Base-by-base conservation (phyloP, 2,888 invertebrate species). In the Xanthia togata region DNA sequence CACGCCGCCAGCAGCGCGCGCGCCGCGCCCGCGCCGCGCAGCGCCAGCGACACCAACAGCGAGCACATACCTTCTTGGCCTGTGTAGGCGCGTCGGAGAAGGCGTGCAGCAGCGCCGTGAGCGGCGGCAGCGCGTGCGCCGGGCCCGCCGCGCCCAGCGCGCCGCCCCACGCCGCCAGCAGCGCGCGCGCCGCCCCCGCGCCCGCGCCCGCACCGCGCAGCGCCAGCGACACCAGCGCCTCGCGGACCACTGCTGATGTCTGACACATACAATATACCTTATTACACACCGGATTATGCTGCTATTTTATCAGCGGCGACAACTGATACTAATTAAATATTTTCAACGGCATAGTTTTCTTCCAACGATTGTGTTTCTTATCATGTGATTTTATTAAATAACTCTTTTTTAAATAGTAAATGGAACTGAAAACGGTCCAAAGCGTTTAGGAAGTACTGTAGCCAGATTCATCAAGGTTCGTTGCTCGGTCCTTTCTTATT, bases 191-290 rank as follows among this genome's bases (percentile, higher is more conserved):
- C 6, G 84, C 85, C 12, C 85, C 80, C 59, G 76, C 85, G 70
- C 88, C 77, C 60, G 76, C 81, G 23, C 78, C 50, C 20, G 50
- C 50, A 2, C 85, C 86, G 9, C 92, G 89, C 81, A 95, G 90
- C 67, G 94, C 89, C 82, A 95, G 89, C 35, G 93, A 92, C 64
- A 95, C 88, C 41, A 96, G 89, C 35, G 97, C 97, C 87, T 97
- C 96, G 87, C 97, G 97, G 38, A 97, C 95, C 70, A 97, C 96
- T 59, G 96, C 93, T 75, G 97, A 97, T 4, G 97, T 97, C 97
- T 97, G 91, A 12, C 41, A 31, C 2, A 23, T 14, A 35, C 14
- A 5, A 35, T 1, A 35, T 35, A 14, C 14, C 26, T 4, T 26
- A 57, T 47, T 50, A 50, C 50, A 50, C 6, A 65, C 14, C 9